phyloP scores from a whole-genome alignment of 2,113 vertebrate genomes.

The Anthoscopus minutus region DNA sequence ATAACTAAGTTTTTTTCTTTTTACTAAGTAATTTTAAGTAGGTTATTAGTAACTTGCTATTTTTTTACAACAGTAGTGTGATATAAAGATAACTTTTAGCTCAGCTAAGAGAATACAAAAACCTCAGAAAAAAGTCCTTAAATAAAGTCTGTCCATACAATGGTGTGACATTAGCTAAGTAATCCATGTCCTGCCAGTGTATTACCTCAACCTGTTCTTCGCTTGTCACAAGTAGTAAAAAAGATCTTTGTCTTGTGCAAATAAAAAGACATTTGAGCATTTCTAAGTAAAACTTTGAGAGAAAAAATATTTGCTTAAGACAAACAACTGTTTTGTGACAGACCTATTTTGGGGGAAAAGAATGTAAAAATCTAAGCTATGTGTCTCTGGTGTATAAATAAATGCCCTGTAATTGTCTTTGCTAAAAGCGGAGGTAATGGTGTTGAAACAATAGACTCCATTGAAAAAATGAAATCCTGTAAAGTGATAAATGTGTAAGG shows the following conservation, averaged over 20 bases:
- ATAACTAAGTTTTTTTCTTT: not conserved
- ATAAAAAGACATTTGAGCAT: conserved; percentile 32
- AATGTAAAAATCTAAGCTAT: conserved; percentile 35
- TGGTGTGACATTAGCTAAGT: not conserved
- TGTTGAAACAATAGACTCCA: conserved; percentile 36
- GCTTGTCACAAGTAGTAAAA: not conserved
- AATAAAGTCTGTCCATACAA: not conserved
- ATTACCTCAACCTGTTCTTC: not conserved
- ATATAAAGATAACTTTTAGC: not conserved
- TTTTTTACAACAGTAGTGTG: not conserved
- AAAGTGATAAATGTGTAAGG: conserved; percentile 51
- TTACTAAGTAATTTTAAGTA: not conserved
- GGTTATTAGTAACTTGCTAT: not conserved
- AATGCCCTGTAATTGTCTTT: conserved; percentile 39
- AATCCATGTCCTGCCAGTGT: not conserved
- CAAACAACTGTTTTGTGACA: conserved; percentile 42
- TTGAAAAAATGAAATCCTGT: conserved; percentile 55
- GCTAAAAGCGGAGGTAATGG: conserved; percentile 43
- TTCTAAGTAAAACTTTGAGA: conserved; percentile 5
- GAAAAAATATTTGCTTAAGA: conserved; percentile 52
- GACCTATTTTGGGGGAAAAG: conserved; percentile 12
- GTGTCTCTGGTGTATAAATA: conserved; percentile 46
- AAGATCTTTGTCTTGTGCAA: conserved; percentile 36
- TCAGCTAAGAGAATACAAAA: not conserved
- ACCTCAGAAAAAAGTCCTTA: not conserved